Evolutionary conservation across 2,113 vertebrate genomes (phyloP), one percentile per base, ranked within the genome.

Genomic region (Salvator merianae): DNA sequence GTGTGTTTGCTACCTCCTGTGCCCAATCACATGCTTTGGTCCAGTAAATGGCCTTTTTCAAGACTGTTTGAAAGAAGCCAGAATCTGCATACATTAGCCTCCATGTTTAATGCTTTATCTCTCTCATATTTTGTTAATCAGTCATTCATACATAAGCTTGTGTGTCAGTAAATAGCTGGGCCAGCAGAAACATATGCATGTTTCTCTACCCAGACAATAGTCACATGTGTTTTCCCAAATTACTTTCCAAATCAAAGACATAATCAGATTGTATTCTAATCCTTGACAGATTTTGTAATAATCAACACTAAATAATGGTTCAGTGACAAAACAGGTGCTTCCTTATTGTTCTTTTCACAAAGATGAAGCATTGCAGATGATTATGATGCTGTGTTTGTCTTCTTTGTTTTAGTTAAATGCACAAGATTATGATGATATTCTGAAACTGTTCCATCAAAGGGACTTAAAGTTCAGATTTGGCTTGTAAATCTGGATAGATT

Each of bases 401-500:
- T 63, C 2, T 4, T 43, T 81, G 66, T 84, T 26, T 4, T 78
- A 5, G 13, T 20, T 84, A 77, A 53, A 93, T 8, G 65, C 32
- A 38, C 55, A 78, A 50, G 50, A 73, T 53, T 30, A 74, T 1
- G 4, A 13, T 73, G 63, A 81, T 68, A 66, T 75, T 77, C 86
- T 9, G 79, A 83, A 88, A 83, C 0, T 77, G 0, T n/a, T 36
- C 5, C 77, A 87, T 50, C 16, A 75, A 63, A 90, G 77, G 26
- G 73, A 85, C 14, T 62, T 40, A 70, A 86, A 63, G 24, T 40
- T 0, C 50, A 65, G 86, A 88, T 84, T 86, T 63, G 59, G 14
- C 14, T 40, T 73, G 38, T 78, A 85, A 84, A 90, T 69, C 1
- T 79, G 80, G 68, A 84, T 32, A 86, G 80, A 71, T 87, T 36